These are phyloP conservation scores for Leguminivora glycinivorella DNA, from an alignment of 1,140 invertebrate species.

Conservation along the genomic window DNA sequence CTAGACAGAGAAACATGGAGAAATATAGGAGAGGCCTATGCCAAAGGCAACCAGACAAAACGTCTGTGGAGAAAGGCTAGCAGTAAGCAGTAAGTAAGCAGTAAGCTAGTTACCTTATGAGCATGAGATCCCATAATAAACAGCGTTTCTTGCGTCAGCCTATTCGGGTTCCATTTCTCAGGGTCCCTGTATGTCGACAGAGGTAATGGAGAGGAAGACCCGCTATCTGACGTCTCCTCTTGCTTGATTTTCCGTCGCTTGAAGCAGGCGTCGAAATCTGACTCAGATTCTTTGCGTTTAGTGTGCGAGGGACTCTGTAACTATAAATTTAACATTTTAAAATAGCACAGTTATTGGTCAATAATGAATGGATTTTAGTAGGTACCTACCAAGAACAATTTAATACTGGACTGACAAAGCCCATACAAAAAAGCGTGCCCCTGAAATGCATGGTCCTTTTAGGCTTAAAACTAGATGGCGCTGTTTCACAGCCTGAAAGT, in stretches of 20 bases:
- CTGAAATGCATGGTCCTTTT: no score
- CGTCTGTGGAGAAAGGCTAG: no score
- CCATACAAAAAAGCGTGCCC: no score
- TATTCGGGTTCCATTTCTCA: slow-evolving; percentile 86
- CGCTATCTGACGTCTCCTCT: slow-evolving; percentile 56
- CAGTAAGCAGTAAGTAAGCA: no score
- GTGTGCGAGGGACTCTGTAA: slow-evolving; percentile 78
- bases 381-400: no score
- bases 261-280: slow-evolving; percentile 78
- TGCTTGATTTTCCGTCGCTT: slow-evolving; percentile 76
- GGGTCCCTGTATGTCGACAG: slow-evolving; percentile 63
- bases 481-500: no score
- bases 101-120: slow-evolving; percentile 80
- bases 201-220: slow-evolving; percentile 55
- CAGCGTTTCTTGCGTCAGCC: slow-evolving; percentile 83
- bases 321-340: slow-evolving; percentile 14
- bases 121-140: slow-evolving; percentile 91
- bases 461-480: no score
- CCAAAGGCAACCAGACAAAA: no score
- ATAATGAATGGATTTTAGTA: background rate
- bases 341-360: background rate
- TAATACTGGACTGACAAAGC: no score
- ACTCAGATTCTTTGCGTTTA: slow-evolving; percentile 83
- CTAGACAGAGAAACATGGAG: no score
- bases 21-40: no score